Evolutionary conservation across 92 coral and sea anemone genomes (phyloP), one percentile per base, ranked within the genome.

Genomic region (Hydrozoanthus gracilis): DNA sequence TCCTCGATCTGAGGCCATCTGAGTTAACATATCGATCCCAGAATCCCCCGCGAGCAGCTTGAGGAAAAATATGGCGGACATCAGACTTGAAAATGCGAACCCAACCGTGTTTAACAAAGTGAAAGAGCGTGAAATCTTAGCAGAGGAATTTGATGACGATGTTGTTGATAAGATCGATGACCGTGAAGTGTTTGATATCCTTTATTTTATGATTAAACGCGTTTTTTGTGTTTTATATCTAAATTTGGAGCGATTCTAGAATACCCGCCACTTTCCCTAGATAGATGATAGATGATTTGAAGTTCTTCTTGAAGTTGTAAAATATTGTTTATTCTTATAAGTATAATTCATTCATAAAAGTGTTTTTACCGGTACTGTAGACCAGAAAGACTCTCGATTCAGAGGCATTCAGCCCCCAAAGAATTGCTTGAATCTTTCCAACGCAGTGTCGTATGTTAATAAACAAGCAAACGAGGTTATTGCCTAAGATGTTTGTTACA

Each of bases 121-220:
- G 52, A 82, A 87, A 82, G 99, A 96, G 67, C 95, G 99, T 44
- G 72, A 51, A 8, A 66, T 96, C 14, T 89, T 91, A 3, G 88
- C 93, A 5, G 94, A 92, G 62, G 99, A 96, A 87, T 90, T 93
- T 78, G 95, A 96, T 66, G 99, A 96, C 48, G 67, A 83, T 84
- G 88, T 93, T 39, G 90, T 87, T 3, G 99, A 96, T 78, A 93
- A 93, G 85, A 95, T 96, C 49, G 99, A 96, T 73, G 93, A 92
- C 66, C 89, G 99, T 83, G 99, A 96, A 89, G 96, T 96, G 18
- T 96, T 96, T 89, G 99, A 95, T 96, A 96, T 96, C 98, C 99
- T 96, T 96, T 91, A 64, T 3, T n/a, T 14, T 8, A 7, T 39
- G 11, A 35, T 5, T 27, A 27, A 27, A 27, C 39, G 39, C 39